Evolutionary conservation across 2,797 vertebrate genomes (phyloP).

Genomic region (Todus mexicanus): DNA sequence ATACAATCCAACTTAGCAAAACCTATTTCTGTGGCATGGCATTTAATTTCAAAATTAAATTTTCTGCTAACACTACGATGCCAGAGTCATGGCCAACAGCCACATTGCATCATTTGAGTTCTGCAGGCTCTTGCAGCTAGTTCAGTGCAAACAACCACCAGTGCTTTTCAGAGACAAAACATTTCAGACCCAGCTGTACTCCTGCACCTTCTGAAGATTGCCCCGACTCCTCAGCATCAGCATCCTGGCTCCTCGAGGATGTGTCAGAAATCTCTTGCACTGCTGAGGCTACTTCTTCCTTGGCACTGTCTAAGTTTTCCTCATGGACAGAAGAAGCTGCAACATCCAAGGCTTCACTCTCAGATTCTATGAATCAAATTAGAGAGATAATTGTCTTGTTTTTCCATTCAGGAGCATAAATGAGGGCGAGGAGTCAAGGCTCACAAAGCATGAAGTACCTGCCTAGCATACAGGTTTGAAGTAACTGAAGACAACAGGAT

Average conservation of each 20-base stretch:
- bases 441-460: not conserved
- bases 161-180: not conserved
- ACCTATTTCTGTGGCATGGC: not conserved
- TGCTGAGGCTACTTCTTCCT: conserved; percentile 17
- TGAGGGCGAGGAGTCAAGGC: not conserved
- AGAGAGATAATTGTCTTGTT: not conserved
- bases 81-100: not conserved
- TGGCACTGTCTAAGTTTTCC: not conserved
- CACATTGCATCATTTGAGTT: not conserved
- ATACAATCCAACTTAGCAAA: rapidly evolving
- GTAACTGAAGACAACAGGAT: not conserved
- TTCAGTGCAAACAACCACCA: not conserved
- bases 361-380: conserved; percentile 28
- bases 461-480: not conserved
- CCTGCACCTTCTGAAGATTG: conserved; percentile 15
- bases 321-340: conserved; percentile 9
- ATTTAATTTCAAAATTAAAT: not conserved
- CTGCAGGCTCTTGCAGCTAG: not conserved
- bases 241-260: not conserved
- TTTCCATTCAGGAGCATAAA: not conserved
- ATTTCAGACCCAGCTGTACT: not conserved
- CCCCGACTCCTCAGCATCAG: not conserved
- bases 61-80: not conserved
- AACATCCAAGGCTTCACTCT: not conserved
- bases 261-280: conserved; percentile 8